A percentile compares a stretch with the other conserved stretches of the same genome.
These are phyloP conservation scores for Leucoptera coffeella DNA, from an alignment of 2,888 invertebrate genomes.

Conservation along the genomic window DNA sequence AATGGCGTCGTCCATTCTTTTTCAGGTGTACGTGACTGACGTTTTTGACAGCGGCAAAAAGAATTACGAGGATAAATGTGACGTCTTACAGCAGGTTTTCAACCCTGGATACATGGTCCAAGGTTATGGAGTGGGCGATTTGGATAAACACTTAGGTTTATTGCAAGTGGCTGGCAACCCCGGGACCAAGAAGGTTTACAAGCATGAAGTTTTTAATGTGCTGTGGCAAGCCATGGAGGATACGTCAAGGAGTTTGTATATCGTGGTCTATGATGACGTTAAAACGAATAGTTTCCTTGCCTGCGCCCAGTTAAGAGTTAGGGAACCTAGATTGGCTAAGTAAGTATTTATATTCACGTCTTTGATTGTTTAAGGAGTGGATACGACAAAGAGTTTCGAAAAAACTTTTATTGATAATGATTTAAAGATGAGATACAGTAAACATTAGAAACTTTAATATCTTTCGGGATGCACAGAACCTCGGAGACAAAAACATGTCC, in stretches of 20 bases:
- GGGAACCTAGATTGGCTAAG: constrained; percentile 63
- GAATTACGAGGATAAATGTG: constrained; percentile 70
- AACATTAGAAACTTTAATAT: no score
- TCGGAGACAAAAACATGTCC: no score
- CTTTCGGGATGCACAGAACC: no score
- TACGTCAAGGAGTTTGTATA: constrained; percentile 69
- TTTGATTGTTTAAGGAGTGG: no score
- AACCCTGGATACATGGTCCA: constrained; percentile 70
- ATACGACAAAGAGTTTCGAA: no score
- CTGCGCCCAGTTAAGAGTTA: constrained; percentile 73
- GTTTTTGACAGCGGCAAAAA: constrained; percentile 69
- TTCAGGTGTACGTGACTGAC: no score
- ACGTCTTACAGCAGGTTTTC: constrained; percentile 77
- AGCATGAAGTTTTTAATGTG: constrained; percentile 65
- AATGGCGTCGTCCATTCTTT: no score
- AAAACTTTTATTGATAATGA: no score
- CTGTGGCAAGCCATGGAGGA: constrained; percentile 69
- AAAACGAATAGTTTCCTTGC: constrained; percentile 72
- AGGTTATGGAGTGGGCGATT: constrained; percentile 70
- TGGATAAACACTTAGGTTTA: constrained; percentile 70
- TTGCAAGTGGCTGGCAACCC: constrained; percentile 65
- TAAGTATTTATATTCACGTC: constrained; percentile 26
- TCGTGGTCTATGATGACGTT: constrained; percentile 74
- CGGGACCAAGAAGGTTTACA: constrained; percentile 47
- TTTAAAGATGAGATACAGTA: no score